Evolutionary conservation across 2,888 invertebrate species (phyloP).

Genomic region (Dichetophora obliterata): DNA sequence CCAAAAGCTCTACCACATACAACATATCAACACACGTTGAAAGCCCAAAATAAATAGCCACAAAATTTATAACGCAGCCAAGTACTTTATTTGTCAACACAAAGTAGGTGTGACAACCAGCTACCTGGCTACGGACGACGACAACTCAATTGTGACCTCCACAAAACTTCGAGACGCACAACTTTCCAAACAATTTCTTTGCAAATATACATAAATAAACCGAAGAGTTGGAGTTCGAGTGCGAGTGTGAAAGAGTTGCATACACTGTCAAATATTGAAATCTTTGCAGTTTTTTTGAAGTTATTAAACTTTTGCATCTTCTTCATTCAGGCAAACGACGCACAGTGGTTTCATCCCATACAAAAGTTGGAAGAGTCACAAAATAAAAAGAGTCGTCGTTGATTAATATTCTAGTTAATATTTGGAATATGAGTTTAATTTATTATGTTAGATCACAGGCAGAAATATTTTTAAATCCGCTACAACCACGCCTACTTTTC

Average conservation of each 20-base stretch:
- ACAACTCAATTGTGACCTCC: background rate
- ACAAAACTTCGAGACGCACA: background rate
- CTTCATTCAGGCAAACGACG: background rate
- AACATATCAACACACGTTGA: background rate
- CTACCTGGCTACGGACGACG: background rate
- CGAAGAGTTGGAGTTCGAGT: background rate
- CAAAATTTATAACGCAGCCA: background rate
- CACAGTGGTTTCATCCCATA: too few species aligned
- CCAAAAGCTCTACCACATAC: background rate
- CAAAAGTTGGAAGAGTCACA: too few species aligned
- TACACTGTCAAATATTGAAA: slow-evolving; percentile 11
- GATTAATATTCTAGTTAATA: too few species aligned
- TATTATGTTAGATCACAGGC: too few species aligned
- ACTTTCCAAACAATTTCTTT: background rate
- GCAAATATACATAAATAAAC: background rate
- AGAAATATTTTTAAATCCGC: too few species aligned
- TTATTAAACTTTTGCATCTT: slow-evolving; percentile 22
- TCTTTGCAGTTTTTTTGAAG: slow-evolving; percentile 20
- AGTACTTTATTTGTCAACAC: slow-evolving; percentile 25
- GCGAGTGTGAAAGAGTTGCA: background rate
- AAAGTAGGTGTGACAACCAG: background rate
- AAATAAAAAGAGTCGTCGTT: too few species aligned
- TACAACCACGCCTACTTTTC: too few species aligned
- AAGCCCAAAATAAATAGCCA: background rate
- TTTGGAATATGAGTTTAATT: too few species aligned